Percentiles rank a stretch among this genome's conserved stretches.
These are phyloP conservation scores for Neuroterus valhalla DNA, from an alignment of 1,140 invertebrate species.

Conservation along the genomic window DNA sequence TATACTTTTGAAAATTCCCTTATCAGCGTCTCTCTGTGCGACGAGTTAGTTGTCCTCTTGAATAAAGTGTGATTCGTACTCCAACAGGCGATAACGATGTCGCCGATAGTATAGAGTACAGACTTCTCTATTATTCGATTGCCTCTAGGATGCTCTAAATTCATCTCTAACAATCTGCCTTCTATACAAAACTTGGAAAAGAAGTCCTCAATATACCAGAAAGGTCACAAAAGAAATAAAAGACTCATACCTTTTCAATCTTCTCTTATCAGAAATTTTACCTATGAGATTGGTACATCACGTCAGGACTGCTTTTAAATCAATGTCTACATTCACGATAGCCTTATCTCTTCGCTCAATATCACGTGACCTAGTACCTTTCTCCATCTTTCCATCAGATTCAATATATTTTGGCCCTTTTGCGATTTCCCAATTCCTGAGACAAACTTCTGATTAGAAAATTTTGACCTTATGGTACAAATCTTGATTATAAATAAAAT, in stretches of 20 bases:
- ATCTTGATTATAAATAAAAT: no score
- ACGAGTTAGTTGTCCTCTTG: constrained; percentile 25
- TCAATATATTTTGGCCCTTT: background rate
- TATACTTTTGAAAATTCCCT: constrained; percentile 22
- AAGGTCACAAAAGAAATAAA: background rate
- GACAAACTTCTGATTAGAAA: no score
- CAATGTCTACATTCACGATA: constrained; percentile 26
- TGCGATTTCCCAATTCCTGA: background rate
- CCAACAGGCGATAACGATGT: constrained; percentile 10
- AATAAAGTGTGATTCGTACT: constrained; percentile 29
- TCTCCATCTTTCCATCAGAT: background rate
- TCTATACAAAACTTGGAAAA: constrained; percentile 3
- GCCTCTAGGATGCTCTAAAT: constrained; percentile 21
- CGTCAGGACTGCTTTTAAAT: constrained; percentile 12
- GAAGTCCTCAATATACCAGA: background rate
- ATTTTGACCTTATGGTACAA: no score
- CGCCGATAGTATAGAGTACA: constrained; percentile 15
- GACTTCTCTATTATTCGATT: constrained; percentile 25
- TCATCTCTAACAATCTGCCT: constrained; percentile 4
- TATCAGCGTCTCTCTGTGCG: constrained; percentile 11
- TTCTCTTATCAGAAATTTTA: background rate
- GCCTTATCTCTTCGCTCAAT: constrained; percentile 13
- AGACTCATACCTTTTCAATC: background rate
- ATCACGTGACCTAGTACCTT: constrained; percentile 26
- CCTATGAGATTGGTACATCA: background rate